phyloP scores from a whole-genome alignment of 2,888 invertebrate species.

The Eristalis tenax region DNA sequence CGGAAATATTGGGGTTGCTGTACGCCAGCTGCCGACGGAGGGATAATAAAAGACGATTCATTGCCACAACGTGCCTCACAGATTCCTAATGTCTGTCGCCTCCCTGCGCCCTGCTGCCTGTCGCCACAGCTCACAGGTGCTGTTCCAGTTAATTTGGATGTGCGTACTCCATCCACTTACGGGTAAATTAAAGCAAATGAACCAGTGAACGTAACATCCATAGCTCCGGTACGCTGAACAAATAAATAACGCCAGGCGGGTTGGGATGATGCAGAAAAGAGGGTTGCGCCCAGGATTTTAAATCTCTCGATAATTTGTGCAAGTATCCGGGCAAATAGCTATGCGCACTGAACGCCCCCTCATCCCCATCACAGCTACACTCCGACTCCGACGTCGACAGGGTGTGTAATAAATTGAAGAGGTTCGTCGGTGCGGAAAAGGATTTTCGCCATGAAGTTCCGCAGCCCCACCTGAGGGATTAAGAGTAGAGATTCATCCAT shows the following conservation, averaged over 20 bases:
- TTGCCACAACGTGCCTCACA: slow-evolving; percentile 30
- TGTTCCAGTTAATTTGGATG: slow-evolving; percentile 44
- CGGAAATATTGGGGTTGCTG: slow-evolving; percentile 2
- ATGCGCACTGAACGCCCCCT: neutral
- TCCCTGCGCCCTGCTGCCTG: neutral
- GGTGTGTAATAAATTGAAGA: slow-evolving; percentile 35
- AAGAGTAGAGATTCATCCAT: slow-evolving; percentile 37
- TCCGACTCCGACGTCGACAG: neutral
- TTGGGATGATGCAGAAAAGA: neutral
- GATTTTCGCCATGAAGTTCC: slow-evolving; percentile 37
- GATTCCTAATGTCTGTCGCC: neutral
- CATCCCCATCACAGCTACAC: neutral
- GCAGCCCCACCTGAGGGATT: slow-evolving; percentile 12
- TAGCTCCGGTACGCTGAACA: slow-evolving; percentile 35
- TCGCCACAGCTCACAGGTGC: slow-evolving; percentile 26
- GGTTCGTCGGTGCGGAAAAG: slow-evolving; percentile 18
- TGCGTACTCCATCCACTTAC: slow-evolving; percentile 44
- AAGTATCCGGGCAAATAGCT: slow-evolving; percentile 49
- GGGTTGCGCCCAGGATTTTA: slow-evolving; percentile 31
- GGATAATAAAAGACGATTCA: slow-evolving; percentile 54
- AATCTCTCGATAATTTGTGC: slow-evolving; percentile 65
- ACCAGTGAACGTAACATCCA: slow-evolving; percentile 14
- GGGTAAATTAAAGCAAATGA: slow-evolving; percentile 51
- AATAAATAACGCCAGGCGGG: slow-evolving; percentile 44
- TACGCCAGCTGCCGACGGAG: slow-evolving; percentile 2